Percentiles rank a stretch among this genome's conserved stretches.
Conservation (phyloP, 2,113 vertebrate genomes). For the Bos taurus region DNA sequence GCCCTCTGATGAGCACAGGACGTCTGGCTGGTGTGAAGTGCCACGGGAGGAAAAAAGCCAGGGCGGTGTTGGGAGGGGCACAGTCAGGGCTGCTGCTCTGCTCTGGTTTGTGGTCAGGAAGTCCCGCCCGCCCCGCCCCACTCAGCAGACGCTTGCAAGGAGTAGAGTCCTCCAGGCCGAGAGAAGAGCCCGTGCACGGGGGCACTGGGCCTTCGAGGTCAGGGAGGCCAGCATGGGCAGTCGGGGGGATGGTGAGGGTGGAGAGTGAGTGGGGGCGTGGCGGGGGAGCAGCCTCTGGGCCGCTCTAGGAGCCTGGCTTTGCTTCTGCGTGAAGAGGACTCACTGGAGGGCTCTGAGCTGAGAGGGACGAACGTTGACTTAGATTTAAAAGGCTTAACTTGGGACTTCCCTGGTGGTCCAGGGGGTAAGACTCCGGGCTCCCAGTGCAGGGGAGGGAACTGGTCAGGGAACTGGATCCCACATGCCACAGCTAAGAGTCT, state of each 20-base stretch:
- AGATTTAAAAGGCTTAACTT: not conserved
- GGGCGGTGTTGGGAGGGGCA: rapidly evolving
- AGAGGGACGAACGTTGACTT: rapidly evolving
- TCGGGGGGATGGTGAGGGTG: not conserved
- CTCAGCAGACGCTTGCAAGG: not conserved
- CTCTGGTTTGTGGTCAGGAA: not conserved
- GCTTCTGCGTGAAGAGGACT: not conserved
- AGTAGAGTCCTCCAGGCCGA: not conserved
- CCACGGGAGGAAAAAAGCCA: rapidly evolving
- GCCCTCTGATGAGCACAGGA: rapidly evolving
- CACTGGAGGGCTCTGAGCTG: not conserved
- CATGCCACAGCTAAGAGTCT: not conserved
- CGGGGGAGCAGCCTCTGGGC: not conserved
- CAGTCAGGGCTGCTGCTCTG: not conserved
- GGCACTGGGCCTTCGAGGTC: not conserved
- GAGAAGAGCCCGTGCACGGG: rapidly evolving
- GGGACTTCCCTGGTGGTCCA: not conserved
- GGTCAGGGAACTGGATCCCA: not conserved
- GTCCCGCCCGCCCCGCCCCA: rapidly evolving
- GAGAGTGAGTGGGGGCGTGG: not conserved
- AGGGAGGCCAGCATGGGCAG: rapidly evolving
- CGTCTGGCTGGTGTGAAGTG: not conserved
- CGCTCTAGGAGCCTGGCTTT: not conserved
- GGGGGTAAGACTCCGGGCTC: not conserved
- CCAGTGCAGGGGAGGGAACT: not conserved